A percentile compares a stretch with the other conserved stretches of the same genome.
Evolutionary conservation across 2,797 vertebrate genomes (phyloP).

Genomic region (Gymnoscopelus microlampas): DNA sequence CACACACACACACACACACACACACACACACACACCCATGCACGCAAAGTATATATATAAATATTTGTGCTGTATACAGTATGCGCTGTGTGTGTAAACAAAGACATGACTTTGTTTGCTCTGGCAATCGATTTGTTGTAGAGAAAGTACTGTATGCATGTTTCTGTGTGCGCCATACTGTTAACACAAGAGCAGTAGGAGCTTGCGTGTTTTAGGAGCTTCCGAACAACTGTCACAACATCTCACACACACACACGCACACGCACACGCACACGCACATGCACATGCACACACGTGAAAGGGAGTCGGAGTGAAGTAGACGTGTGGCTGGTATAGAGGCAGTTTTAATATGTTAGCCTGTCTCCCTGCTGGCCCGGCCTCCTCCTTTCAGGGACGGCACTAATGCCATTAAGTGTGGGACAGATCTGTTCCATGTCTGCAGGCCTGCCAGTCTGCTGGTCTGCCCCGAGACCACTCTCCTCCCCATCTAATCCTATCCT

Average conservation of each 20-base stretch:
- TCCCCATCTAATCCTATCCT: slow-evolving; percentile 87
- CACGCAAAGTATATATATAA: not conserved
- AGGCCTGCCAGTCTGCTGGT: slow-evolving; percentile 83
- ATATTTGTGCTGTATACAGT: not conserved
- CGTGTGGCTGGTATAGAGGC: slow-evolving; percentile 76
- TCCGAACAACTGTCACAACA: too few species aligned
- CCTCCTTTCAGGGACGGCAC: slow-evolving; percentile 83
- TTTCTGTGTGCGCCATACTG: not conserved
- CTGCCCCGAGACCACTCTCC: slow-evolving; percentile 85
- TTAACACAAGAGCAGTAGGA: not conserved
- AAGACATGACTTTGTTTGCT: too few species aligned
- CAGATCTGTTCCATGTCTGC: slow-evolving; percentile 87
- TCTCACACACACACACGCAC: slow-evolving; percentile 7
- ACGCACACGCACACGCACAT: slow-evolving; percentile 5
- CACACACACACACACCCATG: slow-evolving; percentile 7
- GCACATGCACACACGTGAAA: not conserved
- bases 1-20: too few species aligned
- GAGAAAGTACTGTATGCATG: not conserved
- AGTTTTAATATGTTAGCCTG: slow-evolving; percentile 83
- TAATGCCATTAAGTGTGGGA: slow-evolving; percentile 89
- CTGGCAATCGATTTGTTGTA: not conserved
- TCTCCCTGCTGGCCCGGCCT: slow-evolving; percentile 78
- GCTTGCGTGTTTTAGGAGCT: slow-evolving; percentile 18
- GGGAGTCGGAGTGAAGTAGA: slow-evolving; percentile 75
- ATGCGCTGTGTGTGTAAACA: not conserved